phyloP scores from a whole-genome alignment of 2,888 invertebrate species.

The Sepiola atlantica region DNA sequence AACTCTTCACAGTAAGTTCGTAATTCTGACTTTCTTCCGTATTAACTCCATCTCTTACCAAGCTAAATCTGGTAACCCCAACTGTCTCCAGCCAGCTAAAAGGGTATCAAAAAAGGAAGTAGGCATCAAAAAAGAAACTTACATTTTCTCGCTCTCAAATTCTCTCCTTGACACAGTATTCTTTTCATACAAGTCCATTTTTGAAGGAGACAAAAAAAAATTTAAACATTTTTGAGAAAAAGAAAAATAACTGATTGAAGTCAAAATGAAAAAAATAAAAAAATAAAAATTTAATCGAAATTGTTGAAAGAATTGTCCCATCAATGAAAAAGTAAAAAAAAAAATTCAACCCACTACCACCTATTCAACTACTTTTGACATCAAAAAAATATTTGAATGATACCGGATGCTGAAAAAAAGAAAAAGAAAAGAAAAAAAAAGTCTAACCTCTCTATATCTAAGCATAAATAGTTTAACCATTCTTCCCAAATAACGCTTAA shows the following conservation, averaged over 20 bases:
- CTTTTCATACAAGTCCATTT: slow-evolving; percentile 8
- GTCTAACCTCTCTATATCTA: too few relatives aligned
- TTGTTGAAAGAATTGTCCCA: background rate
- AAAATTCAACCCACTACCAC: background rate
- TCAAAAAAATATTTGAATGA: background rate
- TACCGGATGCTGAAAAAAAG: background rate
- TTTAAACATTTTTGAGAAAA: background rate
- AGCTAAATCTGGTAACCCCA: too few relatives aligned
- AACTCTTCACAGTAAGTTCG: too few relatives aligned
- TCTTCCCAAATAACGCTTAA: too few relatives aligned
- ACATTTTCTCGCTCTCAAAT: background rate
- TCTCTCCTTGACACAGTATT: background rate
- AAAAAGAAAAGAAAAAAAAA: too few relatives aligned
- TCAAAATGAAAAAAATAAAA: background rate
- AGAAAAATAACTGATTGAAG: background rate
- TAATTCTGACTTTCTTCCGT: too few relatives aligned
- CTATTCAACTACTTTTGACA: background rate
- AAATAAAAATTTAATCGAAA: too few relatives aligned
- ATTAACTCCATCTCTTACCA: too few relatives aligned
- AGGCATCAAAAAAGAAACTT: background rate
- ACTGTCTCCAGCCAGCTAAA: too few relatives aligned
- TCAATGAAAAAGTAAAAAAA: background rate
- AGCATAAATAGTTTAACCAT: too few relatives aligned
- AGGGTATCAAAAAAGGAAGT: background rate
- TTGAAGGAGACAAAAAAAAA: background rate